A percentile compares a stretch with the other conserved stretches of the same genome.
phyloP scores from a whole-genome alignment of 2,888 invertebrate genomes.

The Agrochola macilenta region DNA sequence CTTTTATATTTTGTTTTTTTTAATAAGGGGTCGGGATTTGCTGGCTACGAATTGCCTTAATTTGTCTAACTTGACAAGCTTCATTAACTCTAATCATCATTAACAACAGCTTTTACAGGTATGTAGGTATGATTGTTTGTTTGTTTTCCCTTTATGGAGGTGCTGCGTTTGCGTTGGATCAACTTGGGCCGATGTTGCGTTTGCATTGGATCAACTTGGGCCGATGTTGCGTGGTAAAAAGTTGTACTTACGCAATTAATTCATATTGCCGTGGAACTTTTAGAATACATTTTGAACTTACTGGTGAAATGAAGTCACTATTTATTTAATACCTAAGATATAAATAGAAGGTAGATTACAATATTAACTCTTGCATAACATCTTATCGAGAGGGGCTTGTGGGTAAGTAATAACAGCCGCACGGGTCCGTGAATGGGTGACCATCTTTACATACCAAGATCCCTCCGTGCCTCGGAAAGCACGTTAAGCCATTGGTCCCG shows the following conservation, averaged over 20 bases:
- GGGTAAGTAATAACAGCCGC: too few relatives aligned
- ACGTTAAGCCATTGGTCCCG: too few relatives aligned
- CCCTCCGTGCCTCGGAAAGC: too few relatives aligned
- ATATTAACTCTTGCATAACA: neutral
- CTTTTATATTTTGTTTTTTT: constrained; percentile 37
- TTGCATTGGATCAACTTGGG: neutral
- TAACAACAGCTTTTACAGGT: constrained; percentile 47
- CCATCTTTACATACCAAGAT: too few relatives aligned
- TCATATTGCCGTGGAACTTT: constrained; percentile 30
- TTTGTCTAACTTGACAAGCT: constrained; percentile 62
- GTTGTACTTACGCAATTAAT: constrained; percentile 33
- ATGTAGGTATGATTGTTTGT: constrained; percentile 2
- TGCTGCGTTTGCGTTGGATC: neutral
- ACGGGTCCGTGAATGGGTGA: too few relatives aligned
- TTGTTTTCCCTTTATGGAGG: constrained; percentile 3
- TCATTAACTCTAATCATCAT: constrained; percentile 58
- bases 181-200: neutral
- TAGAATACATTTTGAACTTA: constrained; percentile 22
- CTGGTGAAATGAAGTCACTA: neutral
- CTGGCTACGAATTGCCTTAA: constrained; percentile 51
- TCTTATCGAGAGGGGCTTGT: too few relatives aligned
- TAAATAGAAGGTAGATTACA: neutral
- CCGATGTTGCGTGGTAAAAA: constrained; percentile 5
- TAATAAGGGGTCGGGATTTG: constrained; percentile 37
- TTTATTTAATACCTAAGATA: neutral